Evolutionary conservation across 2,113 vertebrate genomes (phyloP).

Genomic region (Cephalophus harveyi): DNA sequence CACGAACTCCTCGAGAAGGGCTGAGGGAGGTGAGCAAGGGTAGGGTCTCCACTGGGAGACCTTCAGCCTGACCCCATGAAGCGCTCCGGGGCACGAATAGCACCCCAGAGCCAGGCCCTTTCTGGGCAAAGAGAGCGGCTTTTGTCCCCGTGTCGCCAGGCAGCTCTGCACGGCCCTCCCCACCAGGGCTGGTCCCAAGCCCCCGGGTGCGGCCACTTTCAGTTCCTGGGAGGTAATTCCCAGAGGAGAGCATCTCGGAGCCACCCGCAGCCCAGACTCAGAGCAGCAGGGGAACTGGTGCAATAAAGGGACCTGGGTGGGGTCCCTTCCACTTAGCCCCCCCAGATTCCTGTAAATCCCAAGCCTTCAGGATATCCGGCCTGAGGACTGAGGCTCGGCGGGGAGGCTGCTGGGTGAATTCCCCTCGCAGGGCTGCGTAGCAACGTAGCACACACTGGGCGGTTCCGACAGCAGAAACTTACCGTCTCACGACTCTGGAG

Average conservation of each 20-base stretch:
- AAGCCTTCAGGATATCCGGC: not conserved
- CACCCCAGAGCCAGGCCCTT: not conserved
- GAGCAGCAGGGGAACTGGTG: not conserved
- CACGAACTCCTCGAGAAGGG: accelerated
- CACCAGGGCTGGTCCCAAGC: too few species aligned
- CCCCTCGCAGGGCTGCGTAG: not conserved
- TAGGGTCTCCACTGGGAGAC: accelerated
- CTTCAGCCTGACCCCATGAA: accelerated
- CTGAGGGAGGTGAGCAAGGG: accelerated
- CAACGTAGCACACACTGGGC: too few species aligned
- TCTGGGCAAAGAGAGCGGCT: too few species aligned
- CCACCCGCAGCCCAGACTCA: not conserved
- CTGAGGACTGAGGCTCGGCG: not conserved
- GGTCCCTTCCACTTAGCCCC: not conserved
- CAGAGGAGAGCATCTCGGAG: not conserved
- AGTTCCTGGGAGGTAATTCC: not conserved
- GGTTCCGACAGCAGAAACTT: not conserved
- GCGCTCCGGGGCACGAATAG: accelerated
- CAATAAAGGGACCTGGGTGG: too few species aligned
- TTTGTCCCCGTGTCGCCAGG: not conserved
- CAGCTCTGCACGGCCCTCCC: not conserved
- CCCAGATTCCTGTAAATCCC: not conserved
- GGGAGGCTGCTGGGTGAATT: accelerated
- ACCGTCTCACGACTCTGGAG: not conserved
- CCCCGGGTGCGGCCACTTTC: not conserved